Evolutionary conservation across 2,113 vertebrate species (phyloP).

Genomic region (Pyrgilauda ruficollis): DNA sequence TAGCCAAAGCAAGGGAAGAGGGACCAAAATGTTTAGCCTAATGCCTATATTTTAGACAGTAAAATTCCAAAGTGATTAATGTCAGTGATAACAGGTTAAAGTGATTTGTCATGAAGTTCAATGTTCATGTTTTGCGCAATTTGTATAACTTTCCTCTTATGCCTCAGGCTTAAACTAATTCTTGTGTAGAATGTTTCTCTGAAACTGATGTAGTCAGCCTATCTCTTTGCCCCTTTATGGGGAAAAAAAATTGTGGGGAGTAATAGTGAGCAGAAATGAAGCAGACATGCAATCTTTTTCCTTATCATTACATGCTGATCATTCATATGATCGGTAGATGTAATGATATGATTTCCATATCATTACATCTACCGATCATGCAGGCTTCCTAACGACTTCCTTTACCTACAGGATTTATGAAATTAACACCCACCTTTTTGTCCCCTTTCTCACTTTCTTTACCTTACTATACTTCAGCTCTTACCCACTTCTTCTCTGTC

Average conservation of each 20-base stretch:
- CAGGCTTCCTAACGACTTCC: not conserved
- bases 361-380: not conserved
- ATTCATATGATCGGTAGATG: no score
- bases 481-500: not conserved
- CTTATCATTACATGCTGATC: not conserved
- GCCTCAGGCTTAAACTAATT: not conserved
- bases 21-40: not conserved
- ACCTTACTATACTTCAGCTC: not conserved
- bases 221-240: not conserved
- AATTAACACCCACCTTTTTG: not conserved
- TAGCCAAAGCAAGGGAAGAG: not conserved
- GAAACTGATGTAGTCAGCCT: not conserved
- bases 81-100: not conserved
- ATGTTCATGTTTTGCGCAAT: not conserved
- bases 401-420: not conserved
- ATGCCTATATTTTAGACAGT: not conserved
- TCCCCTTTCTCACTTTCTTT: not conserved
- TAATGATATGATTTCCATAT: no score
- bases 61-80: not conserved
- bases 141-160: not conserved
- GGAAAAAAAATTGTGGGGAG: fast-evolving
- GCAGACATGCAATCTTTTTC: not conserved
- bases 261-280: not conserved
- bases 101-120: not conserved
- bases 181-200: not conserved